Base-by-base conservation (phyloP, 2,888 invertebrate species). In the Chirona hameri region DNA sequence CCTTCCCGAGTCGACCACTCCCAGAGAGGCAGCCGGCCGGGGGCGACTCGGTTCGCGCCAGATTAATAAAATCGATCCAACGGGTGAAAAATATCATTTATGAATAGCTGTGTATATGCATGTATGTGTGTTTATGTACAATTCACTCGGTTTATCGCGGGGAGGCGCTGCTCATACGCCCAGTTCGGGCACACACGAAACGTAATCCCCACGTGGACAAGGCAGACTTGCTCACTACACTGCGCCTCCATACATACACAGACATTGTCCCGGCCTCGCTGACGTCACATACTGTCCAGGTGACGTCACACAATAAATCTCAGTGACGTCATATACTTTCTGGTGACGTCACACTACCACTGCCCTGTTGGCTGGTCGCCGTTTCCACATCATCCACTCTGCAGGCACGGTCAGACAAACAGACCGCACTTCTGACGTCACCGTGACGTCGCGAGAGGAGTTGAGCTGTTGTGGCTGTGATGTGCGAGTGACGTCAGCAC, bases 81-180 rank as follows among this genome's bases (percentile, higher is more conserved):
- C 72, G 72, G 72, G 29, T 29, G 31, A 29, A 72, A 69, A 72
- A 69, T 72, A 21, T 29, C 72, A 72, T 72, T 31, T 72, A 72
- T 72, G 69, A 72, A 72, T 31, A 72, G 27, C 18, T 31, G 31
- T 31, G 31, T 31, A 72, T 72, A 31, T 72, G 72, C 72, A 72
- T 24, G 14, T 72, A 72, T n/a, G n/a, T 72, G 72, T 72, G 18
- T 15, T 27, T 31, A 72, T 72, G 18, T 72, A 72, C 72, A 31
- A 2, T 5, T 12, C 72, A 4, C 18, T 7, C 29, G 52, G 52
- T 18, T 52, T 29, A 0, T 27, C 31, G 31, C n/a, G 27, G 18
- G 3, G 15, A 72, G 72, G 31, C 72, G 31, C 72, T 31, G 5
- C n/a, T 12, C 31, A 4, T 0, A 31, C 31, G 31, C 3, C 4